Conservation (phyloP, 2,113 vertebrate species). For the Oenanthe oenanthe region DNA sequence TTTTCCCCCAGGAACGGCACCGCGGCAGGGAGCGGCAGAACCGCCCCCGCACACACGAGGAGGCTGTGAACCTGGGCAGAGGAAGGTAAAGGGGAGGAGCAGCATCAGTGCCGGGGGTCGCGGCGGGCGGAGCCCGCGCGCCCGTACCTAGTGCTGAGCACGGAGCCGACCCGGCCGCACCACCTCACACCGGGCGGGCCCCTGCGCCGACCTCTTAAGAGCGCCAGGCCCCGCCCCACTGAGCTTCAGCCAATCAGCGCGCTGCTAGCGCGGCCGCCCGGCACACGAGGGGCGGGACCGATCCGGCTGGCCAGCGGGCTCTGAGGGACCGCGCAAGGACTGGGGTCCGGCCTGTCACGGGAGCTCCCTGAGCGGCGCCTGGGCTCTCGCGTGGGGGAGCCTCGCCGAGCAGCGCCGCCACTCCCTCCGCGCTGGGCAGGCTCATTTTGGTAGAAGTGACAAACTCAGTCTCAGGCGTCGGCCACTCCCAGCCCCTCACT, state of each 20-base stretch:
- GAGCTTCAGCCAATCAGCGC: background rate
- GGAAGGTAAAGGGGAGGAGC: background rate
- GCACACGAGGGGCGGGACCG: background rate
- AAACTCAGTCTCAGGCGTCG: too few relatives aligned
- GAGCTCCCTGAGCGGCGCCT: background rate
- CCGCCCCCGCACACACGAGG: background rate
- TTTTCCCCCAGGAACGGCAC: background rate
- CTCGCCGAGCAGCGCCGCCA: accelerated
- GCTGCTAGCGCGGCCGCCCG: accelerated
- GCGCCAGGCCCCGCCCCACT: background rate
- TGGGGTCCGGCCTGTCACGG: accelerated
- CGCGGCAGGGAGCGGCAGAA: background rate
- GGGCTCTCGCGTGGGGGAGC: accelerated
- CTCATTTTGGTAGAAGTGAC: background rate
- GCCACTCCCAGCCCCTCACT: background rate
- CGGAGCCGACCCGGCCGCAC: accelerated
- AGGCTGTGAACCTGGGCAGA: background rate
- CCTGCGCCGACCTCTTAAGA: background rate
- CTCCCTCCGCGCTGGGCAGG: too few relatives aligned
- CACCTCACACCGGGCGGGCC: accelerated
- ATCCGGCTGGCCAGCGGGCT: accelerated
- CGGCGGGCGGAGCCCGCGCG: too few relatives aligned
- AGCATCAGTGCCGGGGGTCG: background rate
- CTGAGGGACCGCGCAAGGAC: accelerated
- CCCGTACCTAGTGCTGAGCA: conserved; percentile 14